Evolutionary conservation across 1,140 invertebrate genomes (phyloP).

Genomic region (Ylistrum balloti): DNA sequence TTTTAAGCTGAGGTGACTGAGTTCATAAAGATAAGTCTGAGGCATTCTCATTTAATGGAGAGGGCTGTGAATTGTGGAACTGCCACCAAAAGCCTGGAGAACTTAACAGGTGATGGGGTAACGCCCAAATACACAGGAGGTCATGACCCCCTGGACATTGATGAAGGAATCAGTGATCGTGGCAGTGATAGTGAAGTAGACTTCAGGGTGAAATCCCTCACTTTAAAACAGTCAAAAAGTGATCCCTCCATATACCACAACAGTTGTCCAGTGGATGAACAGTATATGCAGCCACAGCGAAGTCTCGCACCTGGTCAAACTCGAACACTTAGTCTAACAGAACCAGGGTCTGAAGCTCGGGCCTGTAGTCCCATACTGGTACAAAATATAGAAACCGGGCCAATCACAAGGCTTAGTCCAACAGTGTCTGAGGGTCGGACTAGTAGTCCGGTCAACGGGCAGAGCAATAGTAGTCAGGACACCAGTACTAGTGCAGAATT

Average conservation of each 20-base stretch:
- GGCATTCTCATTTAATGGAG: slow-evolving; percentile 58
- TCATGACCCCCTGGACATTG: slow-evolving; percentile 62
- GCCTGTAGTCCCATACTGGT: neutral
- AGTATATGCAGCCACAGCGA: slow-evolving; percentile 60
- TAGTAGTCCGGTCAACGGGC: slow-evolving; percentile 65
- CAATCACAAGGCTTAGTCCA: slow-evolving; percentile 34
- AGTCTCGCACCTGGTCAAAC: slow-evolving; percentile 34
- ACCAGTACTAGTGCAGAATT: slow-evolving; percentile 78
- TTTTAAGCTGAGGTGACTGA: slow-evolving; percentile 66
- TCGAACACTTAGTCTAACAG: slow-evolving; percentile 1
- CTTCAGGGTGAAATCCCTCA: slow-evolving; percentile 66
- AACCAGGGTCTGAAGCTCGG: neutral
- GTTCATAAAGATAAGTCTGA: slow-evolving; percentile 60
- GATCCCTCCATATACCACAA: slow-evolving; percentile 76
- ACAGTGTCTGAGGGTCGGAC: slow-evolving; percentile 65
- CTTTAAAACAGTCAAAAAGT: slow-evolving; percentile 72
- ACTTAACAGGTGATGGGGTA: slow-evolving; percentile 43
- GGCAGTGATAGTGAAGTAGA: slow-evolving; percentile 68
- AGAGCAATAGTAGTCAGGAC: slow-evolving; percentile 71
- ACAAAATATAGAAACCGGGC: slow-evolving; percentile 26
- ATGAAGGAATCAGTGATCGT: slow-evolving; percentile 71
- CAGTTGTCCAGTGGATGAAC: slow-evolving; percentile 64
- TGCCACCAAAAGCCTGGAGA: slow-evolving; percentile 46
- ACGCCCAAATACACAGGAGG: slow-evolving; percentile 49
- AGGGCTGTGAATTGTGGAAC: slow-evolving; percentile 51